Conservation (phyloP, 2,113 vertebrate genomes). For the Epinephelus lanceolatus region DNA sequence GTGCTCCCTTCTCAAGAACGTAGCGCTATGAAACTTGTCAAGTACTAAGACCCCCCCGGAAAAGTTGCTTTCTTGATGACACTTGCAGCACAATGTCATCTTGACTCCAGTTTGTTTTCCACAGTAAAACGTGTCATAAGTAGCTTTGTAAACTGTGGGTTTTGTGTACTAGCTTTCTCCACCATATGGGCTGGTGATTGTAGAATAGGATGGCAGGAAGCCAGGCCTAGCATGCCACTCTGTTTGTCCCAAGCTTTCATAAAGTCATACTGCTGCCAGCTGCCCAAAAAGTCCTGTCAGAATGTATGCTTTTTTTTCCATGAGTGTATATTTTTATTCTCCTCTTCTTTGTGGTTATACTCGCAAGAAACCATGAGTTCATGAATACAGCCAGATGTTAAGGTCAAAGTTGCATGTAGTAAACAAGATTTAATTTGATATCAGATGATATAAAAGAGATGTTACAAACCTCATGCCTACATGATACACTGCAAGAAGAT, state of each 20-base stretch:
- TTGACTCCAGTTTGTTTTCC: neutral
- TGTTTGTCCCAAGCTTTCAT: conserved; percentile 24
- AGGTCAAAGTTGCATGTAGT: neutral
- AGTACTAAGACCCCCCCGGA: neutral
- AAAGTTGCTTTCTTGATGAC: neutral
- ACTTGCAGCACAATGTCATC: neutral
- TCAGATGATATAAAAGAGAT: too few species aligned
- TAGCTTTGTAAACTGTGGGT: neutral
- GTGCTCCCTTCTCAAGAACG: neutral
- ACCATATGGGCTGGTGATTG: neutral
- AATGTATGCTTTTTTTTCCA: neutral
- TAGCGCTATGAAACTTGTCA: neutral
- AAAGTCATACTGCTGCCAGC: neutral
- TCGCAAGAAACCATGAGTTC: neutral
- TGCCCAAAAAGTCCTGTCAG: conserved; percentile 6
- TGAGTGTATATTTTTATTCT: neutral
- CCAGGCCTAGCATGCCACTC: conserved; percentile 3
- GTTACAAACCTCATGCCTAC: neutral
- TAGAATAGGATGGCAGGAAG: neutral
- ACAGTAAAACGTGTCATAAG: conserved; percentile 14
- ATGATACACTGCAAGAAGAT: neutral
- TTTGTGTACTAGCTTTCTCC: conserved; percentile 5
- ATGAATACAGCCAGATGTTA: neutral
- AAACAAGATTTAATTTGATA: neutral
- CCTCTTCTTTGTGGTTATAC: neutral